Evolutionary conservation across 2,113 vertebrate genomes (phyloP).

Genomic region (Hyperopisus bebe): DNA sequence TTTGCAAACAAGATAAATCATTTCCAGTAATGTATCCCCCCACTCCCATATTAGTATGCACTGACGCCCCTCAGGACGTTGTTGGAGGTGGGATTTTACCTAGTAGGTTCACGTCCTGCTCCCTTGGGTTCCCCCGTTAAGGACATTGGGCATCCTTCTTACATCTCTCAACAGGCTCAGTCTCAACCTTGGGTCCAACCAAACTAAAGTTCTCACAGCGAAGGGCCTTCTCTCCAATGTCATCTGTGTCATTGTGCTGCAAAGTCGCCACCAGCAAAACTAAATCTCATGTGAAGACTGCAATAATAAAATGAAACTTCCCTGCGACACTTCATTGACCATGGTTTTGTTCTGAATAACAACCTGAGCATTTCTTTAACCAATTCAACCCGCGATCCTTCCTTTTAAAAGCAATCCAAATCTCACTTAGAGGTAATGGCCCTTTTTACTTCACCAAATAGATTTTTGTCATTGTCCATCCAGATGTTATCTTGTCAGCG

Average conservation of each 20-base stretch:
- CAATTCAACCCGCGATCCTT: not conserved
- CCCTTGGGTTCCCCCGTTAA: not conserved
- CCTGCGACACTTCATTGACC: not conserved
- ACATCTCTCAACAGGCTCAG: not conserved
- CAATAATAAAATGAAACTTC: not conserved
- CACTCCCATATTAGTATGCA: not conserved
- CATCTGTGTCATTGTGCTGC: not conserved
- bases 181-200: not conserved
- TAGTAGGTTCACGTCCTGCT: not conserved
- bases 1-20: constrained; percentile 20
- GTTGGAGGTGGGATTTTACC: not conserved
- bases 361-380: not conserved
- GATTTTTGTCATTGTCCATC: not conserved
- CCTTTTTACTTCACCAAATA: not conserved
- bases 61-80: not conserved
- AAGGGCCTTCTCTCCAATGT: not conserved
- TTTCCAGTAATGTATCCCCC: constrained; percentile 2
- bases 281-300: not conserved
- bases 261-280: not conserved
- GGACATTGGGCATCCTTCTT: not conserved
- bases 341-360: not conserved
- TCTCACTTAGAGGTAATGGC: not conserved
- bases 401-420: not conserved
- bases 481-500: not conserved
- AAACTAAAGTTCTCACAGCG: not conserved